A percentile compares a stretch with the other conserved stretches of the same genome.
phyloP scores from a whole-genome alignment of 2,113 vertebrate genomes.

The Nyctereutes procyonoides region DNA sequence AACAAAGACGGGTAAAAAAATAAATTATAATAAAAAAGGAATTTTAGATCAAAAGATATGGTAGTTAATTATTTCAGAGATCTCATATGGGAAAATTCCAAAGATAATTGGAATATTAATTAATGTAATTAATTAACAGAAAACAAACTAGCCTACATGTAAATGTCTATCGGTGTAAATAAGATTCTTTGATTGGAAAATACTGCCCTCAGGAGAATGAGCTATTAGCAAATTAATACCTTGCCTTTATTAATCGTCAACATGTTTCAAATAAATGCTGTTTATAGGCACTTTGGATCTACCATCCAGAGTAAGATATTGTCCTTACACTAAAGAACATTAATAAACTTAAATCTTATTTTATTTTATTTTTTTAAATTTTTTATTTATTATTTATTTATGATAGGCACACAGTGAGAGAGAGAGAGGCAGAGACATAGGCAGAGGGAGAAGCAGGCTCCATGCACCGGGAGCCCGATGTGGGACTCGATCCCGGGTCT shows the following conservation, averaged over 20 bases:
- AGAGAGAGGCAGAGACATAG: too few species aligned
- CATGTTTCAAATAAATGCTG: neutral
- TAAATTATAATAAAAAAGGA: neutral
- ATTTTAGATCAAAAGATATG: neutral
- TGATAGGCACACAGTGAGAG: too few species aligned
- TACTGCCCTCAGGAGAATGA: neutral
- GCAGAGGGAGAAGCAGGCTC: too few species aligned
- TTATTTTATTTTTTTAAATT: too few species aligned
- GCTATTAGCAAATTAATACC: neutral
- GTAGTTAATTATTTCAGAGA: neutral
- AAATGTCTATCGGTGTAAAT: neutral
- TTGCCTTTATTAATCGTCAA: neutral
- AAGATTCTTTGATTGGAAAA: neutral
- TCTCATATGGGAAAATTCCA: neutral
- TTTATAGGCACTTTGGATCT: neutral
- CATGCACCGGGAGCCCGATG: too few species aligned
- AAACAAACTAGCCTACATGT: neutral
- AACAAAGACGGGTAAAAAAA: neutral
- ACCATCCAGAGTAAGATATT: neutral
- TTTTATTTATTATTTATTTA: too few species aligned
- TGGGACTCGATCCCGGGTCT: too few species aligned
- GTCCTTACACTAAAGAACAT: neutral
- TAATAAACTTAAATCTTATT: neutral
- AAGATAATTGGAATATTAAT: conserved; percentile 20
- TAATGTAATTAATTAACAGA: conserved; percentile 29